Base-by-base conservation (phyloP, 2,113 vertebrate genomes). In the Thunnus thynnus region DNA sequence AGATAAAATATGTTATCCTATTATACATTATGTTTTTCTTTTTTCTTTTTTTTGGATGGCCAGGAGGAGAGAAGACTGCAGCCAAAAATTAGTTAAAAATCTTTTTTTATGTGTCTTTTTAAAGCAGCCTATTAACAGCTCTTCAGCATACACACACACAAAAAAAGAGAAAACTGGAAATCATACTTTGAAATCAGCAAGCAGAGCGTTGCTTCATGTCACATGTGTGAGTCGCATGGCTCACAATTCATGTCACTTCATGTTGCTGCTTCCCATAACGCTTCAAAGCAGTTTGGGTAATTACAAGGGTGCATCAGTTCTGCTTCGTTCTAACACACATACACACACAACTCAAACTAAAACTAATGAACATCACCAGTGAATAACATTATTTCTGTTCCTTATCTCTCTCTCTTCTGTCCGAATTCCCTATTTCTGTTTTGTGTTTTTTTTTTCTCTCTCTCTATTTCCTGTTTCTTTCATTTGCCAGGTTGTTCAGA, bases 271-370 rank as follows among this genome's bases (percentile, higher is more conserved):
- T 75, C 79, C 66, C 55, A 75, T 41, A 41, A 41, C 36, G 7
- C 36, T 41, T 41, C 36, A 78, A 76, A 80, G 83, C 44, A 32
- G 58, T 81, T 64, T 80, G 62, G 67, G 65, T 86, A 79, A 90
- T 88, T 80, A 82, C 62, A 27, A 78, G 63, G 50, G 36, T 51
- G 3, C 52, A 68, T 80, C 78, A 58, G 76, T 65, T 83, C 73
- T 72, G 61, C 52, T 57, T 7, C 25, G 2, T 48, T 69, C 57
- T 72, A 22, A 50, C 44, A 44, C 67, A 41, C 36, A 41, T 6
- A 41, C 36, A 41, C 36, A 41, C 36, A 82, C 61, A 14, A 55
- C 51, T 82, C 58, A 84, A 30, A 77, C 60, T 60, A 17, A 64
- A 76, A 56, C 58, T 84, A 82, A 88, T 73, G 76, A 85, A 78